Evolutionary conservation across 2,888 invertebrate species (phyloP).

Genomic region (Sarcophaga subvicina): DNA sequence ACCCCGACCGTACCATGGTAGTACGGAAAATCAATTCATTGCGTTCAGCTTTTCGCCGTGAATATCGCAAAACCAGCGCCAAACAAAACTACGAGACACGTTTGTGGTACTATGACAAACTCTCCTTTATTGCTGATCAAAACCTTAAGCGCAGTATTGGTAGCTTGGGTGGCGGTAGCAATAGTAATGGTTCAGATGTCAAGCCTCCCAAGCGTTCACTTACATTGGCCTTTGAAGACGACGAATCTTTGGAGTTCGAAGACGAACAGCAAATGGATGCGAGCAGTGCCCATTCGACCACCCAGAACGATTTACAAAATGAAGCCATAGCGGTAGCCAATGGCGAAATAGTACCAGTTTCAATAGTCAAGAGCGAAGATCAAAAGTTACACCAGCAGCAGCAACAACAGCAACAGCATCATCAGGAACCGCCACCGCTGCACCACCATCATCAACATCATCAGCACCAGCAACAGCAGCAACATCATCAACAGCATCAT

Average conservation of each 20-base stretch:
- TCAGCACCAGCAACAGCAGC: constrained; percentile 44
- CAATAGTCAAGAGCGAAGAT: constrained; percentile 76
- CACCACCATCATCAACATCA: constrained; percentile 72
- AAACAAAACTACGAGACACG: constrained; percentile 79
- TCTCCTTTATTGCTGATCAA: constrained; percentile 80
- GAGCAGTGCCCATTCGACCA: constrained; percentile 65
- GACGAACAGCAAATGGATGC: constrained; percentile 76
- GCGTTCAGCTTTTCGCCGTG: constrained; percentile 80
- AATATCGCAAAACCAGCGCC: constrained; percentile 77
- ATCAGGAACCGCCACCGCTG: constrained; percentile 60
- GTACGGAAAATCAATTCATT: constrained; percentile 81
- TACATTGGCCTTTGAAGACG: constrained; percentile 78
- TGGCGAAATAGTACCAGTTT: constrained; percentile 75
- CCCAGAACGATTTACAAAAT: constrained; percentile 70
- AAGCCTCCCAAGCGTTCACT: constrained; percentile 76
- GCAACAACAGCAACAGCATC: constrained; percentile 65
- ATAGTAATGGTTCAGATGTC: constrained; percentile 49
- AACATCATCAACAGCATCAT: constrained; percentile 69
- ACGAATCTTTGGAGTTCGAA: constrained; percentile 79
- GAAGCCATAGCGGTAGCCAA: constrained; percentile 73
- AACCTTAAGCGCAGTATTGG: constrained; percentile 75
- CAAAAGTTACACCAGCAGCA: constrained; percentile 62
- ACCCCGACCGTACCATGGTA: constrained; percentile 80
- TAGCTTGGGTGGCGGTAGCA: constrained; percentile 55
- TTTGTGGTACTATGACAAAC: constrained; percentile 80